Conservation (phyloP, 2,888 invertebrate genomes). For the Frankliniella intonsa region DNA sequence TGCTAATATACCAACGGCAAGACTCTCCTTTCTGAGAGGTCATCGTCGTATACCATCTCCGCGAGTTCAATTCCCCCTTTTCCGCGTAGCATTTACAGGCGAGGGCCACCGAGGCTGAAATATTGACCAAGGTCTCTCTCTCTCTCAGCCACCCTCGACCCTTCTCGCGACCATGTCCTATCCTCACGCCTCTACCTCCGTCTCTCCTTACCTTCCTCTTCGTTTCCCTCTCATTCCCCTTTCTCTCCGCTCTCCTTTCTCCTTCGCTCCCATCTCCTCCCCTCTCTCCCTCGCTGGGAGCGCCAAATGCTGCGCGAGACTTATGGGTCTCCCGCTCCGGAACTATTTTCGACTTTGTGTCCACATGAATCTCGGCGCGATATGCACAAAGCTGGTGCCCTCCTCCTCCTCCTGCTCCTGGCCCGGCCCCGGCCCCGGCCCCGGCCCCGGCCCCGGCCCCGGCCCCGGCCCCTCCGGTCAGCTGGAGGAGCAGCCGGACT, state of each 20-base stretch:
- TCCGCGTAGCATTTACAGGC: background rate
- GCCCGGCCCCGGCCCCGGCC: background rate
- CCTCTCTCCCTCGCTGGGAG: background rate
- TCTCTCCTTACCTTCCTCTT: background rate
- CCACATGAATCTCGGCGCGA: slow-evolving; percentile 4
- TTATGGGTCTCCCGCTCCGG: slow-evolving; percentile 6
- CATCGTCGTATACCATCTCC: too few species aligned
- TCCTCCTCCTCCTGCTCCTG: background rate
- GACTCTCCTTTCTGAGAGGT: too few species aligned
- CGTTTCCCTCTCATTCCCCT: background rate
- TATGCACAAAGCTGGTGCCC: background rate
- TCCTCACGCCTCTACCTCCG: background rate
- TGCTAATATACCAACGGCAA: too few species aligned
- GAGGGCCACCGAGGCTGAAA: background rate
- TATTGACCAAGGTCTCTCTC: too few species aligned
- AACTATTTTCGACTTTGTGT: slow-evolving; percentile 25
- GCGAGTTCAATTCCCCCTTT: too few species aligned
- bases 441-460: background rate
- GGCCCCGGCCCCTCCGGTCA: background rate
- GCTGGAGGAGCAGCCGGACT: background rate
- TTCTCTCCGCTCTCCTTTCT: background rate
- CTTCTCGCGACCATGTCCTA: background rate
- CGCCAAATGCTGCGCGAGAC: background rate
- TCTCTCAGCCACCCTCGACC: background rate
- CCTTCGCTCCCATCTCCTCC: background rate